Evolutionary conservation across 2,888 invertebrate genomes (phyloP).

Genomic region (Ramazzottius varieornatus): DNA sequence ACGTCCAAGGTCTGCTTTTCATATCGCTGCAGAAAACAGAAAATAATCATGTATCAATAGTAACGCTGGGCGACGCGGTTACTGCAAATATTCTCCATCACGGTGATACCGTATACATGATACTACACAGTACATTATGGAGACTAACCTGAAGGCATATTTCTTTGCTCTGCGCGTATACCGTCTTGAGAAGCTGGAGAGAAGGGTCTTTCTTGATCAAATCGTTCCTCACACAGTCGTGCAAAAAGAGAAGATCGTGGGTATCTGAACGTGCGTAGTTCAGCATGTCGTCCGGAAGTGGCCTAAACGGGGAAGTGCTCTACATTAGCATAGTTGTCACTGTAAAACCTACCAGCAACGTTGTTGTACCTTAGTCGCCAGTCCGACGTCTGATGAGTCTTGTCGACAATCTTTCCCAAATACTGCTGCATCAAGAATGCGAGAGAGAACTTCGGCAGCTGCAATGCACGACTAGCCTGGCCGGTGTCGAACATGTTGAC

Average conservation of each 20-base stretch:
- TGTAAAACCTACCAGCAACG: neutral
- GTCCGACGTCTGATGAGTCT: conserved; percentile 73
- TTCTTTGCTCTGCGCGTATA: conserved; percentile 43
- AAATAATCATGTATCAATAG: neutral
- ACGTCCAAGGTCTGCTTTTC: conserved; percentile 42
- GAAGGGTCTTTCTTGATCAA: conserved; percentile 36
- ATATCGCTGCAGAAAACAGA: conserved; percentile 34
- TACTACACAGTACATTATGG: too few species aligned
- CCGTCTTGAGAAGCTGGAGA: conserved; percentile 37
- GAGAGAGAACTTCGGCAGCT: conserved; percentile 38
- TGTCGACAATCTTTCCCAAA: conserved; percentile 51
- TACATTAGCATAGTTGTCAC: neutral
- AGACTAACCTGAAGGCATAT: conserved; percentile 37
- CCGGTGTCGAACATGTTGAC: conserved; percentile 93
- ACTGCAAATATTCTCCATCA: too few species aligned
- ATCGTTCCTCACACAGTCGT: conserved; percentile 46
- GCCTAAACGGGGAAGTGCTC: conserved; percentile 28
- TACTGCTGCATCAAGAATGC: conserved; percentile 49
- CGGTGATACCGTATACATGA: too few species aligned
- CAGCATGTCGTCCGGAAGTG: conserved; percentile 50
- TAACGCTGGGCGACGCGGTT: neutral
- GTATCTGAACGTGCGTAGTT: conserved; percentile 75
- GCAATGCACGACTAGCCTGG: conserved; percentile 49
- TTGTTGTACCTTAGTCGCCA: conserved; percentile 48
- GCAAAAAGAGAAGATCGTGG: conserved; percentile 70